Conservation (phyloP, 2,113 vertebrate genomes). For the Protobothrops mucrosquamatus region DNA sequence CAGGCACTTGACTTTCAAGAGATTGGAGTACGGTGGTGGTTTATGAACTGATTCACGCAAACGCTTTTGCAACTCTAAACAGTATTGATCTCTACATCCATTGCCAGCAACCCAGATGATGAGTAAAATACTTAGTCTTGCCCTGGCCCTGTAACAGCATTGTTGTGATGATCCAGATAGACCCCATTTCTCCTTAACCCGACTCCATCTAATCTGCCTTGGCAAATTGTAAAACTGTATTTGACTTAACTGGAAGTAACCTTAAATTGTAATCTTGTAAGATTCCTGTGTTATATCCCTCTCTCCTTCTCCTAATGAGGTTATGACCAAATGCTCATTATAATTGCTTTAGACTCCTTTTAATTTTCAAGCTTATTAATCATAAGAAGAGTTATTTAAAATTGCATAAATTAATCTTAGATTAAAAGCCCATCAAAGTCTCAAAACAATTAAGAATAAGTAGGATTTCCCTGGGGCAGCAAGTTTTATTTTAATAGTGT, state of each 20-base stretch:
- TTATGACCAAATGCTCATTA: constrained; percentile 97
- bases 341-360: constrained; percentile 99
- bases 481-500: constrained; percentile 91
- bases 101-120: not conserved
- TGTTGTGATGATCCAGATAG: constrained; percentile 86
- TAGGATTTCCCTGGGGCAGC: constrained; percentile 96
- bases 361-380: constrained; percentile 99
- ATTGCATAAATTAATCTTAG: constrained; percentile 99
- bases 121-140: not conserved
- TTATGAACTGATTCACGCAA: not conserved
- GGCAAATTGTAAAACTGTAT: constrained; percentile 70
- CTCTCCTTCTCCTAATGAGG: constrained; percentile 92
- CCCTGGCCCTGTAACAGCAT: constrained; percentile 68
- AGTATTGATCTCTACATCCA: not conserved
- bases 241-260: constrained; percentile 78
- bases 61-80: constrained; percentile 11
- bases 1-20: not conserved
- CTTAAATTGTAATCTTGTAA: constrained; percentile 81
- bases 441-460: constrained; percentile 99
- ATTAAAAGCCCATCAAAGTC: constrained; percentile 98
- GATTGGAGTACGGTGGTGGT: not conserved
- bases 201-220: constrained; percentile 80
- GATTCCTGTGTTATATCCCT: constrained; percentile 79
- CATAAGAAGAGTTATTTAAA: constrained; percentile 99
- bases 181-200: constrained; percentile 71